These are phyloP conservation scores for Sepioteuthis lessoniana DNA, from an alignment of 2,888 invertebrate genomes.

Conservation along the genomic window DNA sequence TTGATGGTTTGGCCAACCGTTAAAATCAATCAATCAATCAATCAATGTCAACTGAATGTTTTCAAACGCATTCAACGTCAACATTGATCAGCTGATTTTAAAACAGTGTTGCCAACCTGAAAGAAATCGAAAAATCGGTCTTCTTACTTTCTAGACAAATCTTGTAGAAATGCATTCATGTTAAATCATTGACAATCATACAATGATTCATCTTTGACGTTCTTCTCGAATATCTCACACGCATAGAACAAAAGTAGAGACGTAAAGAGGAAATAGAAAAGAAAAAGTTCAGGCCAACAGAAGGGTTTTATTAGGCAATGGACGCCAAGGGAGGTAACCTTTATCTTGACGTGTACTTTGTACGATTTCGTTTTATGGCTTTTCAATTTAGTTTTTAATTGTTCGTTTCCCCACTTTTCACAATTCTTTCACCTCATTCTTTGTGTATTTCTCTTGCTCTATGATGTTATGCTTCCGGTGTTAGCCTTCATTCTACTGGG, in stretches of 20 bases:
- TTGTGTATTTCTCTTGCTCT: neutral
- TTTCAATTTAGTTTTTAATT: slow-evolving; percentile 6
- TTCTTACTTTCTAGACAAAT: no score
- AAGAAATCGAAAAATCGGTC: no score
- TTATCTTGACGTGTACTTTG: neutral
- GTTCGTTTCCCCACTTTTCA: neutral
- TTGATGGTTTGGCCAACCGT: no score
- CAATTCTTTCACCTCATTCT: neutral
- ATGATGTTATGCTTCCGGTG: neutral
- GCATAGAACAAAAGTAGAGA: neutral
- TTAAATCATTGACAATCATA: neutral
- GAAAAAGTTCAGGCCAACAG: neutral
- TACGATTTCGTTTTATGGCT: neutral
- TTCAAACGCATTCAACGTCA: no score
- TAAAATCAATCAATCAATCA: no score
- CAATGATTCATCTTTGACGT: neutral
- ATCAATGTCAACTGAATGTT: no score
- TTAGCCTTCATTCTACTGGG: neutral
- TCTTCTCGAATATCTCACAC: neutral
- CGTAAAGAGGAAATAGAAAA: neutral
- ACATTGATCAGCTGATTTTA: no score
- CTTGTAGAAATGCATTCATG: neutral
- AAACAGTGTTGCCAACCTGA: no score
- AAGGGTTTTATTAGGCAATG: neutral
- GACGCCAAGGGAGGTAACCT: slow-evolving; percentile 14